These are phyloP conservation scores for Bombylius discolor DNA, from an alignment of 2,888 invertebrate species.

Conservation along the genomic window DNA sequence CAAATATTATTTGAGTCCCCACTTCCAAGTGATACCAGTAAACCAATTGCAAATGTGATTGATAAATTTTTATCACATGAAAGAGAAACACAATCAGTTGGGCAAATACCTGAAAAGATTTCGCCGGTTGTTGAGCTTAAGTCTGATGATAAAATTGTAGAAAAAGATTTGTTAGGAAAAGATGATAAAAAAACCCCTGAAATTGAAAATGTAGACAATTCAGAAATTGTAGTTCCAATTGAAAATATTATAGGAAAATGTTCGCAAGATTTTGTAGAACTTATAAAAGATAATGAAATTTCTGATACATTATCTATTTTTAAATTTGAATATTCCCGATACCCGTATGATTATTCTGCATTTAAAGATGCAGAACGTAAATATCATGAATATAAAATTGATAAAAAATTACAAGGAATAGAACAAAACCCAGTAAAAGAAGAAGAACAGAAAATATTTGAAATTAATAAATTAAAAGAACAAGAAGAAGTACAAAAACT, in stretches of 20 bases:
- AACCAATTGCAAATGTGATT: not conserved
- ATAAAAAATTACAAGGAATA: constrained; percentile 1
- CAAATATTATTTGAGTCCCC: too few species aligned
- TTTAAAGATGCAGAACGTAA: constrained; percentile 7
- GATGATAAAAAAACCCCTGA: not conserved
- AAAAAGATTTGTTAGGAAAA: not conserved
- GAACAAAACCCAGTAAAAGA: not conserved
- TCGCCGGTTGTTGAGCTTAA: not conserved
- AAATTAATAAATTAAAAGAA: constrained; percentile 1
- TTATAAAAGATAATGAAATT: too few species aligned
- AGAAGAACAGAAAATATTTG: not conserved
- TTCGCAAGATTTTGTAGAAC: not conserved
- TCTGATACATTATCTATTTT: not conserved
- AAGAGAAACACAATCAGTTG: not conserved
- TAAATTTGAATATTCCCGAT: not conserved
- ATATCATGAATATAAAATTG: constrained; percentile 1
- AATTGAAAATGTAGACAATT: too few species aligned
- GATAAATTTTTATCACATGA: not conserved
- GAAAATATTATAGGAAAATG: not conserved
- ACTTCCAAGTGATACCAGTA: too few species aligned
- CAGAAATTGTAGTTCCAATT: too few species aligned
- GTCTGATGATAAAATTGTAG: too few species aligned
- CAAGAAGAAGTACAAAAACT: constrained; percentile 10
- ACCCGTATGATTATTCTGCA: constrained; percentile 1
- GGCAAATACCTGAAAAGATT: not conserved